Percentiles rank a stretch among this genome's conserved stretches.
Evolutionary conservation across 2,797 vertebrate genomes (phyloP).

Genomic region (Gymnodraco acuticeps): DNA sequence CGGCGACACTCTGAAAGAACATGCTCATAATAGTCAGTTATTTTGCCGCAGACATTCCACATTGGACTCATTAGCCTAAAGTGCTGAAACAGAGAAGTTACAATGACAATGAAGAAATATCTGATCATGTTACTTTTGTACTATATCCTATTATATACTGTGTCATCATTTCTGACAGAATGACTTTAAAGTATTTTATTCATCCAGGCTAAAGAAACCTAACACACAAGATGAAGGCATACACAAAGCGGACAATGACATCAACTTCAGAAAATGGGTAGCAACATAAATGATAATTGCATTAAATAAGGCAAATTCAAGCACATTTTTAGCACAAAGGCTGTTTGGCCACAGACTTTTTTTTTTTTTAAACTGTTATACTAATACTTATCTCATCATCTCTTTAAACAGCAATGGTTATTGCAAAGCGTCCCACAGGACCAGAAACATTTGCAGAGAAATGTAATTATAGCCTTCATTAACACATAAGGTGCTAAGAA

Average conservation of each 20-base stretch:
- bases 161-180: too few species aligned
- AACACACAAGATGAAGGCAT: neutral
- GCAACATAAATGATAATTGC: neutral
- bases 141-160: too few species aligned
- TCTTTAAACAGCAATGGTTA: neutral
- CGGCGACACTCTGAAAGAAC: conserved; percentile 34
- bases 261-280: neutral
- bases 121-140: neutral
- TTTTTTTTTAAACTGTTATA: neutral
- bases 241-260: neutral
- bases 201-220: neutral
- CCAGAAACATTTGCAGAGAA: neutral
- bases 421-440: neutral
- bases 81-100: neutral
- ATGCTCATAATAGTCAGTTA: neutral
- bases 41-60: neutral
- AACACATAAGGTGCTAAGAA: neutral
- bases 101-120: neutral
- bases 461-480: neutral
- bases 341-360: too few species aligned
- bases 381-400: neutral
- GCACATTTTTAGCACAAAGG: too few species aligned
- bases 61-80: neutral
- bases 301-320: too few species aligned
- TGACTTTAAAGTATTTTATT: too few species aligned